Conservation (phyloP, 2,888 invertebrate species). For the Griposia aprilina region DNA sequence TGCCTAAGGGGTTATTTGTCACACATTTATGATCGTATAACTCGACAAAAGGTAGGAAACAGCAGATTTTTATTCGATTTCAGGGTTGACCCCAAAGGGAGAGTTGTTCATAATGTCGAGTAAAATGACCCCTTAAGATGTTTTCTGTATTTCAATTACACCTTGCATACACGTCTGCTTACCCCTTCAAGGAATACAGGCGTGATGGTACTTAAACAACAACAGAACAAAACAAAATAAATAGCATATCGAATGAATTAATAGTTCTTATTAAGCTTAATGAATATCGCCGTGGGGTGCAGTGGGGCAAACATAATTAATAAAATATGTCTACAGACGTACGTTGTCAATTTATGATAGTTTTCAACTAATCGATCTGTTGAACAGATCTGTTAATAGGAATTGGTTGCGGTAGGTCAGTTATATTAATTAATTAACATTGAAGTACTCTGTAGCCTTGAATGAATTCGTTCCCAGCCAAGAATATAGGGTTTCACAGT, state of each 20-base stretch:
- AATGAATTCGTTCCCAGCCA: too few relatives aligned
- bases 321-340: conserved; percentile 45
- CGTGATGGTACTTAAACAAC: neutral
- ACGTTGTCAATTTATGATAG: conserved; percentile 33
- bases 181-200: too few relatives aligned
- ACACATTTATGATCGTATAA: neutral
- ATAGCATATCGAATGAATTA: conserved; percentile 42
- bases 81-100: too few relatives aligned
- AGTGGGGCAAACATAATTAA: conserved; percentile 25
- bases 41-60: neutral
- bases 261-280: conserved; percentile 40
- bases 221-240: conserved; percentile 18
- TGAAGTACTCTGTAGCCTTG: too few relatives aligned
- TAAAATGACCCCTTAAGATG: neutral
- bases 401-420: conserved; percentile 20
- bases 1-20: neutral
- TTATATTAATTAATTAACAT: neutral
- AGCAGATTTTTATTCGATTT: neutral
- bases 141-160: neutral
- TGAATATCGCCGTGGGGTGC: conserved; percentile 53
- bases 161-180: too few relatives aligned
- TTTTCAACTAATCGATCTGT: conserved; percentile 18
- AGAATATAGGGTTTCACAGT: too few relatives aligned
- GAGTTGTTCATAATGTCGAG: neutral
- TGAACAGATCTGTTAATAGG: conserved; percentile 17